Evolutionary conservation across 2,113 vertebrate genomes (phyloP).

Genomic region (Lepus timidus): DNA sequence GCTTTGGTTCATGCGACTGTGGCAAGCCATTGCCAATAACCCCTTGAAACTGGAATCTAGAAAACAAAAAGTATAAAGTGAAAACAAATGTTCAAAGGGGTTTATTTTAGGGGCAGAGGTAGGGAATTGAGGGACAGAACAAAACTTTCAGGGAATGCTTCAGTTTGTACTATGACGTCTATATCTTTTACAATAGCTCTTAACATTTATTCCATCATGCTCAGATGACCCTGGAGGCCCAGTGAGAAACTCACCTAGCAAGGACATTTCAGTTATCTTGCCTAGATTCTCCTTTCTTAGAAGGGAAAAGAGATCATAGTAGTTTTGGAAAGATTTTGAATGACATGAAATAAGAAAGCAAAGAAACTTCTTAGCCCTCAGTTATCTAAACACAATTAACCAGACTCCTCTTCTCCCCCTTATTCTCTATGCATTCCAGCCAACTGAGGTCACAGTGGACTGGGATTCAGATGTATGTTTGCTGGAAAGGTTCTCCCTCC

Average conservation of each 20-base stretch:
- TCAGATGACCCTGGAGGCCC: background rate
- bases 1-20: constrained; percentile 64
- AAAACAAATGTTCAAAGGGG: constrained; percentile 71
- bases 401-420: background rate
- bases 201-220: constrained; percentile 6
- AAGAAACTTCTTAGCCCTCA: constrained; percentile 41
- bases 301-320: constrained; percentile 22
- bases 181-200: constrained; percentile 5
- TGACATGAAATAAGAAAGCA: constrained; percentile 31
- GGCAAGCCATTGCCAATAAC: constrained; percentile 67
- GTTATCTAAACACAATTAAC: constrained; percentile 54
- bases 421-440: constrained; percentile 30
- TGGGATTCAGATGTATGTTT: constrained; percentile 63
- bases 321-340: constrained; percentile 64
- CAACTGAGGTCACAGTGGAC: constrained; percentile 57
- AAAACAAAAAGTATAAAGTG: constrained; percentile 65
- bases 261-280: constrained; percentile 50
- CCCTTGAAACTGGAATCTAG: constrained; percentile 65
- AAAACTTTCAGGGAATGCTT: background rate
- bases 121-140: background rate
- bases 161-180: background rate
- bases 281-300: constrained; percentile 13
- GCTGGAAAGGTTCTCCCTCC: background rate
- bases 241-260: constrained; percentile 17
- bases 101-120: constrained; percentile 46